A percentile compares a stretch with the other conserved stretches of the same genome.
phyloP scores from a whole-genome alignment of 2,113 vertebrate genomes.

The cattle (Bos taurus) region DNA sequence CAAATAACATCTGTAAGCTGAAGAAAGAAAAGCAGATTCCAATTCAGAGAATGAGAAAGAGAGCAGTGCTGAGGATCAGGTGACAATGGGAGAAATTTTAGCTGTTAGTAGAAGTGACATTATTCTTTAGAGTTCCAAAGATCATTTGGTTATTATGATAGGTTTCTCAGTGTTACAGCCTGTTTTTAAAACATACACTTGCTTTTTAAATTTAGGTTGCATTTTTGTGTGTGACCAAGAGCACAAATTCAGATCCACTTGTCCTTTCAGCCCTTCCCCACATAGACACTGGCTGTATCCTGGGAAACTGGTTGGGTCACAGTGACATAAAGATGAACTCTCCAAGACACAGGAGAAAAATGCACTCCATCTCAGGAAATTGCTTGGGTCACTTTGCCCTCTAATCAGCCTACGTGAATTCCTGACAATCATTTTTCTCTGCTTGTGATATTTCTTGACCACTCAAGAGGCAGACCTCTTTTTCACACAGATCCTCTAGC shows the following conservation, averaged over 20 bases:
- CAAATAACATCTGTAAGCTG: neutral
- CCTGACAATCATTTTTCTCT: neutral
- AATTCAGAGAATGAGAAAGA: neutral
- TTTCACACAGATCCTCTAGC: neutral
- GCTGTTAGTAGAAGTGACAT: neutral
- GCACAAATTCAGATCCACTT: neutral
- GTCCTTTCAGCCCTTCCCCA: neutral
- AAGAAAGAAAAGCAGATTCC: neutral
- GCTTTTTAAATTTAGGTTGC: neutral
- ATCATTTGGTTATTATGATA: neutral
- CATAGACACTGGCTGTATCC: neutral
- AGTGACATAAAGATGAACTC: neutral
- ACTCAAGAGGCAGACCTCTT: neutral
- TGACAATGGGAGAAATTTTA: neutral
- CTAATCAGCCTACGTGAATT: neutral
- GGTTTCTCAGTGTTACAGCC: neutral
- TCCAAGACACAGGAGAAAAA: neutral
- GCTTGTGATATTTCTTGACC: neutral
- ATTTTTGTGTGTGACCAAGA: neutral
- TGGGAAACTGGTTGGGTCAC: neutral
- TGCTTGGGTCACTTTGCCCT: neutral
- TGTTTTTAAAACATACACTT: neutral
- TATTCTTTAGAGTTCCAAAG: neutral
- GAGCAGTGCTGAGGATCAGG: neutral
- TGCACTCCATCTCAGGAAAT: neutral